Percentiles rank a stretch among this genome's conserved stretches.
These are phyloP conservation scores for Reticulitermes speratus DNA, from an alignment of 1,140 invertebrate species.

Conservation along the genomic window DNA sequence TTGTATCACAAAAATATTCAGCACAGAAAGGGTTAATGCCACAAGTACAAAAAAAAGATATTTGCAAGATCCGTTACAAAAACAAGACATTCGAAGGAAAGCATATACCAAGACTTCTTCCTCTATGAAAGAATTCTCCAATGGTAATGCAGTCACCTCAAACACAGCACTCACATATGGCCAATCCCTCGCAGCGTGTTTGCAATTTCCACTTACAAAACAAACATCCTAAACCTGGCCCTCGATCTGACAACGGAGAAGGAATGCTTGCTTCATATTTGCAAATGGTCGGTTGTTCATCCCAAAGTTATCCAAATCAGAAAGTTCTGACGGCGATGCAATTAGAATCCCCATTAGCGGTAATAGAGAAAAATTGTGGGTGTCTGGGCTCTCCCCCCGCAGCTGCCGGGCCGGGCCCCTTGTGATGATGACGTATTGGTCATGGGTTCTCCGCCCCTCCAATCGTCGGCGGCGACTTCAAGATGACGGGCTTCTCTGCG, in stretches of 20 bases:
- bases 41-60: no score
- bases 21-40: no score
- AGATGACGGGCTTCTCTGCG: not conserved
- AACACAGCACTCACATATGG: no score
- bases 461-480: conserved; percentile 2
- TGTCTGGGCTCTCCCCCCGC: not conserved
- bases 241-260: not conserved
- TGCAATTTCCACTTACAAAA: no score
- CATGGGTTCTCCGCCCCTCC: not conserved
- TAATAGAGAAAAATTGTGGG: conserved; percentile 5
- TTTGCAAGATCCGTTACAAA: no score
- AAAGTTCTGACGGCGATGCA: not conserved
- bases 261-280: not conserved
- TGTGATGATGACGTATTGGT: conserved; percentile 15
- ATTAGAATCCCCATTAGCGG: conserved; percentile 1
- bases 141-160: no score
- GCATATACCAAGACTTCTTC: no score
- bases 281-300: not conserved
- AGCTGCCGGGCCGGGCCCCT: conserved; percentile 7
- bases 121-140: no score
- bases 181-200: no score
- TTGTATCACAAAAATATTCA: no score
- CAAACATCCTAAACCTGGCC: no score
- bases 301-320: not conserved
- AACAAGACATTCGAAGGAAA: no score